A percentile compares a stretch with the other conserved stretches of the same genome.
Conservation (phyloP, 2,888 invertebrate species). For the Brenthis daphne region DNA sequence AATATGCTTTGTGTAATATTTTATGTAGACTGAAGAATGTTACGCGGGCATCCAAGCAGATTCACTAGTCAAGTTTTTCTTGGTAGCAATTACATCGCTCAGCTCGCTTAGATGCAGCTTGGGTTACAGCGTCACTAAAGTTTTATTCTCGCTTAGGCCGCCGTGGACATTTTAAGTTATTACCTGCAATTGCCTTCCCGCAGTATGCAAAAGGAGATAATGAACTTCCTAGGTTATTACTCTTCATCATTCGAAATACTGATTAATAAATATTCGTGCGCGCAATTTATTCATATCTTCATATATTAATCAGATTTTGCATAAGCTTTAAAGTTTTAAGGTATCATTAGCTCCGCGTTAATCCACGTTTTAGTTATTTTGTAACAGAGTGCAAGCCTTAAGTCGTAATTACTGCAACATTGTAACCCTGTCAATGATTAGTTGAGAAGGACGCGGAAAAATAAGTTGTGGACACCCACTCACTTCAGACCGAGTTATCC, state of each 20-base stretch:
- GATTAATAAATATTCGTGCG: too few species aligned
- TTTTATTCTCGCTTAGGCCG: slow-evolving; percentile 51
- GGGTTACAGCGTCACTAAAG: slow-evolving; percentile 51
- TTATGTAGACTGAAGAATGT: slow-evolving; percentile 51
- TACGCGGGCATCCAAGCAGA: slow-evolving; percentile 49
- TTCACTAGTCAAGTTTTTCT: slow-evolving; percentile 62
- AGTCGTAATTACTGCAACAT: slow-evolving; percentile 51
- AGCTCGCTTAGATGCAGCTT: slow-evolving; percentile 54
- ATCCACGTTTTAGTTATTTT: slow-evolving; percentile 34
- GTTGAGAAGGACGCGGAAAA: slow-evolving; percentile 16
- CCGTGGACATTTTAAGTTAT: slow-evolving; percentile 54
- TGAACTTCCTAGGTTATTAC: too few species aligned
- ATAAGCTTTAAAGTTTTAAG: too few species aligned
- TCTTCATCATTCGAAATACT: too few species aligned
- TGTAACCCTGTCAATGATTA: slow-evolving; percentile 15
- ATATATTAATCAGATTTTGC: too few species aligned
- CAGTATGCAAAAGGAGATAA: slow-evolving; percentile 29
- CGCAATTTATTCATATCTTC: too few species aligned
- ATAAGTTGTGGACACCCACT: slow-evolving; percentile 38
- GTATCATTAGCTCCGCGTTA: slow-evolving; percentile 32
- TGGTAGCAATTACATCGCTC: slow-evolving; percentile 64
- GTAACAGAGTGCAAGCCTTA: slow-evolving; percentile 21
- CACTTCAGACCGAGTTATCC: slow-evolving; percentile 41
- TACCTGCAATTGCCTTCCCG: slow-evolving; percentile 47
- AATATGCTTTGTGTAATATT: slow-evolving; percentile 28